Conservation (phyloP, 2,113 vertebrate species). For the Gopherus flavomarginatus region DNA sequence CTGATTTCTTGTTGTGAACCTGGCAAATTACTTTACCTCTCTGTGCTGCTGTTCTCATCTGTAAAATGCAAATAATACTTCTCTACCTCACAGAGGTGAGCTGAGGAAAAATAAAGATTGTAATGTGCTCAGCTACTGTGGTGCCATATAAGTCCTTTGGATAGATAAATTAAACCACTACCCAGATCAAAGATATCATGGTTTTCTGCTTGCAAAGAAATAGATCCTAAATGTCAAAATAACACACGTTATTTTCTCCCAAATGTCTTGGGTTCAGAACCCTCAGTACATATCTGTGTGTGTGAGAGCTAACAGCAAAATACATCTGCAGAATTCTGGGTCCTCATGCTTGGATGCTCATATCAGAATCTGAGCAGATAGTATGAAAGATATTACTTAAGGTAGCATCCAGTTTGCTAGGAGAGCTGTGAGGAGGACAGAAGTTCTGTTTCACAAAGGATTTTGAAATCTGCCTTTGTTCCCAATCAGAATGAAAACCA, state of each 20-base stretch:
- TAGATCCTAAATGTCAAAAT: neutral
- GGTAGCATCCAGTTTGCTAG: neutral
- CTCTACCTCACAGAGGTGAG: neutral
- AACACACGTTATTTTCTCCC: neutral
- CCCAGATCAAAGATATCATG: neutral
- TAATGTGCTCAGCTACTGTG: neutral
- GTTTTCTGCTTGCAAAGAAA: neutral
- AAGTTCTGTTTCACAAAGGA: neutral
- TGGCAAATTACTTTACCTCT: neutral
- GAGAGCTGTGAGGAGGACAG: neutral
- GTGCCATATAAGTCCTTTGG: neutral
- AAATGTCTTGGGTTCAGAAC: neutral
- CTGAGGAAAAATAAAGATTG: neutral
- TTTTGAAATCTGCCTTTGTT: neutral
- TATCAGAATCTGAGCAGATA: neutral
- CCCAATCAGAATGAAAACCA: neutral
- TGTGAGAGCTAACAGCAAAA: neutral
- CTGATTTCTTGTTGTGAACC: neutral
- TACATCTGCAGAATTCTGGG: neutral
- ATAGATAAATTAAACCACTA: neutral
- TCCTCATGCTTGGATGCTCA: neutral
- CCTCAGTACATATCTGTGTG: neutral
- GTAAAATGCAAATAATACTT: neutral
- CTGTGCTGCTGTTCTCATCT: neutral
- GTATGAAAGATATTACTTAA: neutral